Evolutionary conservation across 1,140 invertebrate genomes (phyloP), one percentile per base, ranked within the genome.

Genomic region (Liolophura sinensis): DNA sequence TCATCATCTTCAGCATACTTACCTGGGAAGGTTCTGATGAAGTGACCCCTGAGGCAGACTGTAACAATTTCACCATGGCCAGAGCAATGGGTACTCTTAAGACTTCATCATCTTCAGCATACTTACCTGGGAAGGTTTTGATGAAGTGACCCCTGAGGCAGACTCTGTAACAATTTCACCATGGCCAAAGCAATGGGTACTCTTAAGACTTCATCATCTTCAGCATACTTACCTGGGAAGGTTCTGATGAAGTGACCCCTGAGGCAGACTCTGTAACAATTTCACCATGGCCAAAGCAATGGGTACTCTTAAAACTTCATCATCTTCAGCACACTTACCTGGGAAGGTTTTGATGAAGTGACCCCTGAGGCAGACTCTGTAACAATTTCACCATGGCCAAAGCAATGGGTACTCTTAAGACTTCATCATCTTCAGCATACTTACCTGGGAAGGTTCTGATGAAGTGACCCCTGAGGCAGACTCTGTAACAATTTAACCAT

Each of bases 201-300:
- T 64, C 93, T 87, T 64, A 94, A 84, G 71, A 98, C 90, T 78
- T 98, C 95, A 70, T 96, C 92, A 75, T 97, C 94, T 67, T 89
- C 88, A 46, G 83, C 46, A 40, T 64, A 86, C 82, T 87, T 85
- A 93, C 92, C 91, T 90, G 40, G 93, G 90, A 49, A 98, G 82
- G 85, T 94, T 92, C 58, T 87, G 82, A 49, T 92, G 88, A 18
- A 97, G 77, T 31, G 94, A 76, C 82, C 66, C 88, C 83, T 69
- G 88, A 51, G 96, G 96, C 48, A 99, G 85, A 73, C 92, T 99
- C 78, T 91, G 76, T 97, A 93, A 14, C 99, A 79, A 22, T 79
- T 97, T 97, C 0, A 98, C 92, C 70, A 97, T 87, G 0, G 96
- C 95, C 49, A 98, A 82, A 1, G 95, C 94, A 71, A 99, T 90